These are phyloP conservation scores for Entomyzon cyanotis DNA, from an alignment of 2,113 vertebrate species.

Conservation along the genomic window DNA sequence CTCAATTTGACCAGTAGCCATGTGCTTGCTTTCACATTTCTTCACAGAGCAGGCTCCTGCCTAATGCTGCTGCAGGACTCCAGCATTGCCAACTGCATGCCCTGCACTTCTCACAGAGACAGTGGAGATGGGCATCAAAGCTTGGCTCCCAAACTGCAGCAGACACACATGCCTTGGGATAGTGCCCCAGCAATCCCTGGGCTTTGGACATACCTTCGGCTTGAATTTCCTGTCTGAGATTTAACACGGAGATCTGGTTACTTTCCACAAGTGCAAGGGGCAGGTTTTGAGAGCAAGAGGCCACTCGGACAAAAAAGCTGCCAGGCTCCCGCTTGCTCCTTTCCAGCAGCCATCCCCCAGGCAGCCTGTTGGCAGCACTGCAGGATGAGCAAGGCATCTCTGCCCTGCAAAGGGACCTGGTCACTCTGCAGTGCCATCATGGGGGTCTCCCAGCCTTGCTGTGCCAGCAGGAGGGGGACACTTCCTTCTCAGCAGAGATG, in stretches of 20 bases:
- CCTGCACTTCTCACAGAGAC: neutral
- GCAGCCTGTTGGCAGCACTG: neutral
- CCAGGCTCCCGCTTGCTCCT: neutral
- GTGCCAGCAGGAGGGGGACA: neutral
- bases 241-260: neutral
- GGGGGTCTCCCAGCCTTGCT: neutral
- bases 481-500: neutral
- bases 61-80: neutral
- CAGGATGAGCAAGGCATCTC: neutral
- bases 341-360: fast-evolving
- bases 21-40: neutral
- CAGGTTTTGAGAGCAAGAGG: neutral
- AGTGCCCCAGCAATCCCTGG: neutral
- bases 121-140: neutral
- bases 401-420: fast-evolving
- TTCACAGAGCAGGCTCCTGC: neutral
- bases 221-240: neutral
- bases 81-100: fast-evolving
- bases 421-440: neutral
- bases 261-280: neutral
- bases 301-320: neutral
- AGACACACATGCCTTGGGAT: neutral
- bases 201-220: neutral
- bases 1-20: neutral
- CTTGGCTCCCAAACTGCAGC: fast-evolving